phyloP scores from a whole-genome alignment of 2,888 invertebrate genomes.

The Alitta virens region DNA sequence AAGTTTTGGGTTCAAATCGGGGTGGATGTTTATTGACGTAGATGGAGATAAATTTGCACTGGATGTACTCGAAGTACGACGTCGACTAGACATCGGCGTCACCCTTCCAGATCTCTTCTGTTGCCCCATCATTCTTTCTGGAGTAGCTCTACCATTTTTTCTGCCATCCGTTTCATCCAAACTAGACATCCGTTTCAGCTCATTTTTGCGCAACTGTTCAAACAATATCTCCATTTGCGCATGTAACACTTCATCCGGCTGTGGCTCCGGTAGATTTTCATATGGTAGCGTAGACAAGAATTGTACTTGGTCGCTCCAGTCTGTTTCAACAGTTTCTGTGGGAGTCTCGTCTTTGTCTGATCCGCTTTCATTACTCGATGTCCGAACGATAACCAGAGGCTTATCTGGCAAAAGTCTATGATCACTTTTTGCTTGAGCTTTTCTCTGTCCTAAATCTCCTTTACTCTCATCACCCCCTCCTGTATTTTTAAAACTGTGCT shows the following conservation, averaged over 20 bases:
- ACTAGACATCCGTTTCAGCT: background rate
- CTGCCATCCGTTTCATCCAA: too few species aligned
- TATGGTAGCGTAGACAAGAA: background rate
- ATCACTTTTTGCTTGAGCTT: background rate
- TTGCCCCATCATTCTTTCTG: too few species aligned
- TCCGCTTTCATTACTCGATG: background rate
- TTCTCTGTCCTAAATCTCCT: background rate
- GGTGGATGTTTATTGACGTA: too few species aligned
- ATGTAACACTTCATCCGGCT: background rate
- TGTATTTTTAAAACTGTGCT: background rate
- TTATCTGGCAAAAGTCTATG: slow-evolving; percentile 18
- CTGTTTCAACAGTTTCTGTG: too few species aligned
- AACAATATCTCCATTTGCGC: slow-evolving; percentile 1
- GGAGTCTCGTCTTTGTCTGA: too few species aligned
- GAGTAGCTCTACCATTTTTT: too few species aligned
- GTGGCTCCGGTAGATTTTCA: background rate
- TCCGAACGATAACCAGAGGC: slow-evolving; percentile 10
- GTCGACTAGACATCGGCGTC: too few species aligned
- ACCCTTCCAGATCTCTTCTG: too few species aligned
- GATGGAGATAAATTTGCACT: too few species aligned
- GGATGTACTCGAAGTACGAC: too few species aligned
- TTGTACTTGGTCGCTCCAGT: too few species aligned
- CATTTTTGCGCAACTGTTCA: background rate
- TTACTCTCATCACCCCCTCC: background rate
- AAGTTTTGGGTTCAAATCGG: too few species aligned